Base-by-base conservation (phyloP, 2,888 invertebrate species). In the Limnephilus lunatus region DNA sequence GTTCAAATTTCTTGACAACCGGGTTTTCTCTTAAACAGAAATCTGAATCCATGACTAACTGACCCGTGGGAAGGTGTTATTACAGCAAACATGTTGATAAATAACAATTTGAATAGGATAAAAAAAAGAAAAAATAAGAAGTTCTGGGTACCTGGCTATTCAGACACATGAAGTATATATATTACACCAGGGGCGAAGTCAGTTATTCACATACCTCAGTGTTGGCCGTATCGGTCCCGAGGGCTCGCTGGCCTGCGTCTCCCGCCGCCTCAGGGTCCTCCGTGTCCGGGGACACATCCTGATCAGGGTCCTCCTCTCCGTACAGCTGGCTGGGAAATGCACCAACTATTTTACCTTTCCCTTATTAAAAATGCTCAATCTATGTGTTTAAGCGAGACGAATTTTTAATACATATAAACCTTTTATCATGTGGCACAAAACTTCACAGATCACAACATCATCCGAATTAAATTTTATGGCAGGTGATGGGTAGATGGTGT, bases 241-340 rank as follows among this genome's bases (percentile, higher is more conserved):
- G 94, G 31, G 97, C 97, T 25, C 96, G 96, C 90, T 96, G 95
- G 0, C 97, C 98, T 9, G 98, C 97, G 85, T 96, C 96, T 94
- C 97, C 98, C 32, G 97, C 97, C 9, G 98, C 98, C 95, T 99
- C 99, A 12, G 99, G 99, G 95, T 99, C 99, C 32, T 98, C 99
- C 0, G 98, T 97, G 94, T 99, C 99, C 0, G 99, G 99, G 19
- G 99, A 99, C 3, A 99, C 99, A 95, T 99, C 99, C 94, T 99
- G 93, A 82, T 99, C 99, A 0, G 99, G 98, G 95, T 99, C 99
- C 93, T 98, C 98, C 95, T 99, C 99, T 0, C 99, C 99, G 96
- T 99, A 99, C 30, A 99, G 96, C 95, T 99, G 99, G 95, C 98
- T 98, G 53, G 9, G 9, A 68, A n/a, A 68, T 68, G 9, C 9